Conservation (phyloP, 2,113 vertebrate species). For the Aplodontia rufa region DNA sequence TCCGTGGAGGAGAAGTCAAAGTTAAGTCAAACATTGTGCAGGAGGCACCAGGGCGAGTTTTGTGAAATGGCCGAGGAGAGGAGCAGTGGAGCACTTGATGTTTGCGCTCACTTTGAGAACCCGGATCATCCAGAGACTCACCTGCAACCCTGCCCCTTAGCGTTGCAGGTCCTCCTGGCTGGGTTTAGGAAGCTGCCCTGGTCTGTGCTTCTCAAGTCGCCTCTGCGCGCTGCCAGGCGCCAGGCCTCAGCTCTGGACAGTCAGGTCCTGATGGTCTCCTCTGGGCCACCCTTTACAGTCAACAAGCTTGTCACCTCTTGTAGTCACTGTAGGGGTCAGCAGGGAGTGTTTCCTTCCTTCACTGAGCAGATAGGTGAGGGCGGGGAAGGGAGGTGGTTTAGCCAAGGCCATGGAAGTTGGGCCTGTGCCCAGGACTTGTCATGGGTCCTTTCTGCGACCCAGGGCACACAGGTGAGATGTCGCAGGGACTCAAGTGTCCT, state of each 20-base stretch:
- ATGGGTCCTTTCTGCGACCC: not conserved
- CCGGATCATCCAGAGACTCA: not conserved
- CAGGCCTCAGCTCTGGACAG: not conserved
- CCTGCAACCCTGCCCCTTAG: not conserved
- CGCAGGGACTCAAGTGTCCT: not conserved
- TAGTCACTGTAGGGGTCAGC: not conserved
- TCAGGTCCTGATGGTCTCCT: not conserved
- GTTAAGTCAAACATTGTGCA: not conserved
- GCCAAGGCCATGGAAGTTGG: not conserved
- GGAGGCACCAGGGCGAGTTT: not conserved
- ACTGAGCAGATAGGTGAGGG: not conserved
- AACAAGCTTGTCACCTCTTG: too few species aligned
- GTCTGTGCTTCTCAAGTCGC: not conserved
- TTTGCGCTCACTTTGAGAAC: too few species aligned
- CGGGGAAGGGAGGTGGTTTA: not conserved
- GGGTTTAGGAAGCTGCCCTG: not conserved
- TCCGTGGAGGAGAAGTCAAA: not conserved
- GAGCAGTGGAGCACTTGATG: fast-evolving
- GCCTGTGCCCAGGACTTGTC: not conserved
- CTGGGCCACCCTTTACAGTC: not conserved
- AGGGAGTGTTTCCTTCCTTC: too few species aligned
- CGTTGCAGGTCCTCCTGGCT: not conserved
- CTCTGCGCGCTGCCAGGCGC: not conserved
- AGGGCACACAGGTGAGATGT: not conserved
- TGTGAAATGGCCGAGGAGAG: not conserved